Evolutionary conservation across 2,113 vertebrate species (phyloP).

Genomic region (Entelurus aequoreus): DNA sequence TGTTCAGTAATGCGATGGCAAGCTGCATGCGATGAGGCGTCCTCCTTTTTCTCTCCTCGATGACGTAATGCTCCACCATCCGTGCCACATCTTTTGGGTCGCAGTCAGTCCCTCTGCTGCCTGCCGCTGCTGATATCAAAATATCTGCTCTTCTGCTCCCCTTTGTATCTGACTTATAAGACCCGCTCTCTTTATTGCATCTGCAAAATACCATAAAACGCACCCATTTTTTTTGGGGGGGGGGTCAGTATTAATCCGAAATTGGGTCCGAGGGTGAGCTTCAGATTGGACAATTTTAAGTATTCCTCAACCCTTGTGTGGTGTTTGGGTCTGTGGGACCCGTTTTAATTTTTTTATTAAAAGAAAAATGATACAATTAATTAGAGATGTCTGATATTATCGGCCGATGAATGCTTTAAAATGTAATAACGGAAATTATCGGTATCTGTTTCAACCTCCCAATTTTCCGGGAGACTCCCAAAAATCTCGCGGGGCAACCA

Average conservation of each 20-base stretch:
- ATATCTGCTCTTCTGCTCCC: constrained; percentile 28
- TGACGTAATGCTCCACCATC: constrained; percentile 66
- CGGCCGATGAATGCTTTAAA: no score
- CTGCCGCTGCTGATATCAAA: constrained; percentile 45
- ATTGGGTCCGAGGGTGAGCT: constrained; percentile 3
- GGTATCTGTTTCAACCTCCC: no score
- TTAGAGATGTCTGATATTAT: no score
- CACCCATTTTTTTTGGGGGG: background rate
- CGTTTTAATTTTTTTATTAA: no score
- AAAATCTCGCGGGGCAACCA: no score
- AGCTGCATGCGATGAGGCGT: constrained; percentile 51
- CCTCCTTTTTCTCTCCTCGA: constrained; percentile 47
- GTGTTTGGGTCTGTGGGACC: no score
- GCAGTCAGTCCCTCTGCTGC: constrained; percentile 48
- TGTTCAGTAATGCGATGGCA: constrained; percentile 25
- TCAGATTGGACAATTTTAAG: constrained; percentile 6
- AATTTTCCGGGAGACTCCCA: no score
- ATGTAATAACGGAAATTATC: no score
- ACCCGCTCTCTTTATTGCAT: background rate
- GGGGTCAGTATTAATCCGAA: background rate
- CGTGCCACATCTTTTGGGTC: constrained; percentile 66
- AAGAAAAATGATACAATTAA: no score
- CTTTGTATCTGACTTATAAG: background rate
- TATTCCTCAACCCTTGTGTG: no score
- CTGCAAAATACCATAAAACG: background rate